phyloP scores from a whole-genome alignment of 2,797 vertebrate genomes.

The Amniataba percoides region DNA sequence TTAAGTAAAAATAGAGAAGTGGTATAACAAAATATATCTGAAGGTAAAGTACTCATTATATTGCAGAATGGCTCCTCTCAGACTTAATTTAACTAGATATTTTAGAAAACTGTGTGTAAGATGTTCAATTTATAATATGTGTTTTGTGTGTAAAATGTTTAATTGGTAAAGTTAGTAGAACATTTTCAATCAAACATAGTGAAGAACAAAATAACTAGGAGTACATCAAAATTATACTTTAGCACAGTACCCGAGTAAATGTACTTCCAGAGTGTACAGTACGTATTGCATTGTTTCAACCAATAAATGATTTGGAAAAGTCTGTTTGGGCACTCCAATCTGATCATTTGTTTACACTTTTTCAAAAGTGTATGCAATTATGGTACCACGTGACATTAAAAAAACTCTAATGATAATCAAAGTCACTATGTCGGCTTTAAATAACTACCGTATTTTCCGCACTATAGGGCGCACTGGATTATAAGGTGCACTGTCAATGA shows the following conservation, averaged over 20 bases:
- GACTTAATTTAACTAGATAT: neutral
- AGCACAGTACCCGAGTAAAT: neutral
- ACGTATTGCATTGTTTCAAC: neutral
- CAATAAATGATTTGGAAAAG: neutral
- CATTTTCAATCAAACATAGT: neutral
- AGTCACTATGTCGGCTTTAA: constrained; percentile 31
- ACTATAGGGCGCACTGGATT: too few species aligned
- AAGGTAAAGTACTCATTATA: neutral
- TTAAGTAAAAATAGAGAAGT: neutral
- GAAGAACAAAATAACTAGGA: neutral
- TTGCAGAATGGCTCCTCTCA: neutral
- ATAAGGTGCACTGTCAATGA: too few species aligned
- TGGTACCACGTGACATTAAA: constrained; percentile 8
- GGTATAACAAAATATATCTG: neutral
- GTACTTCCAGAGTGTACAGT: neutral
- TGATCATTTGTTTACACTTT: constrained; percentile 18
- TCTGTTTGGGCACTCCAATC: neutral
- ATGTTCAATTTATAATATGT: too few species aligned
- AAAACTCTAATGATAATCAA: constrained; percentile 16
- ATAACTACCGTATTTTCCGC: too few species aligned
- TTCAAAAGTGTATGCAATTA: constrained; percentile 7
- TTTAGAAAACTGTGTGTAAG: neutral
- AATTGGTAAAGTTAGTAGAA: neutral
- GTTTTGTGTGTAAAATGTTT: too few species aligned
- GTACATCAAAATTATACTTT: neutral